A percentile compares a stretch with the other conserved stretches of the same genome.
Conservation (phyloP, 2,113 vertebrate species). For the crab-eating macaque (Macaca fascicularis) region T2T-MFA8v1.1 NC_088375.1:179966501-179967000, state of each 20-base stretch:
- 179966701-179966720: neutral
- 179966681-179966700: neutral
- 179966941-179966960: neutral
- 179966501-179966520: neutral
- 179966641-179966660: neutral
- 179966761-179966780: neutral
- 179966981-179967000: neutral
- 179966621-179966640: neutral
- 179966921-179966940: neutral
- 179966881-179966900: neutral
- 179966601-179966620: neutral
- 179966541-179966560: neutral
- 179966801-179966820: neutral
- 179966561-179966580: neutral
- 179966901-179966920: neutral
- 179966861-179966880: neutral
- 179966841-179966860: neutral
- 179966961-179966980: neutral
- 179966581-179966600: neutral
- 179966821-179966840: neutral
- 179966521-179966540: neutral
- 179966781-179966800: neutral
- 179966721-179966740: neutral
- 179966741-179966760: neutral
- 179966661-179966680: neutral